Conservation (phyloP, 2,797 vertebrate species). For the Lemur catta region DNA sequence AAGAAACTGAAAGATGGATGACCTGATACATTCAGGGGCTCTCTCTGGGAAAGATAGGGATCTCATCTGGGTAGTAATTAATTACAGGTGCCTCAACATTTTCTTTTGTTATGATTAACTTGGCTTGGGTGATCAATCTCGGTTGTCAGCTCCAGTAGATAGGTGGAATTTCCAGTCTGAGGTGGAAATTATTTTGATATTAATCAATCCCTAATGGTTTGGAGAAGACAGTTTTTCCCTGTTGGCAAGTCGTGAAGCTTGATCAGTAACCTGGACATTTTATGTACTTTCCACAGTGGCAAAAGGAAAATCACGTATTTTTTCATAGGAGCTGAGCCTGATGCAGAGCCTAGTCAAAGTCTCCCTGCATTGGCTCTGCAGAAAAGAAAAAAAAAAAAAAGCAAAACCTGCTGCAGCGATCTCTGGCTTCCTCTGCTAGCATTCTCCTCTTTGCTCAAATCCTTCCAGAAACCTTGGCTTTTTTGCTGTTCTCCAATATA, state of each 20-base stretch:
- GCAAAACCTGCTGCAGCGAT: too few relatives aligned
- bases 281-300: not conserved
- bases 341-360: not conserved
- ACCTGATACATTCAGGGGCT: not conserved
- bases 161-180: slow-evolving; percentile 62
- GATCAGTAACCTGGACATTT: not conserved
- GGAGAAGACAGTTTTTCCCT: slow-evolving; percentile 58
- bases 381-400: not conserved
- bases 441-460: not conserved
- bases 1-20: not conserved
- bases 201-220: slow-evolving; percentile 62
- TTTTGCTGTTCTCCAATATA: fast-evolving
- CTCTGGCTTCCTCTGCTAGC: not conserved
- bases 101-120: slow-evolving; percentile 69
- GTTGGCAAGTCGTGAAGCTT: slow-evolving; percentile 17
- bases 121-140: slow-evolving; percentile 65
- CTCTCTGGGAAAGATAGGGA: slow-evolving; percentile 34
- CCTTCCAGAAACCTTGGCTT: not conserved
- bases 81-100: slow-evolving; percentile 64
- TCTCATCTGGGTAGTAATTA: slow-evolving; percentile 63
- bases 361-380: not conserved
- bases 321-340: not conserved
- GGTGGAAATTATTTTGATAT: slow-evolving; percentile 69
- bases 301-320: not conserved
- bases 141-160: slow-evolving; percentile 57